Percentiles rank a stretch among this genome's conserved stretches.
These are phyloP conservation scores for Danionella dracula DNA, from an alignment of 2,797 vertebrate species.

Conservation along the genomic window DNA sequence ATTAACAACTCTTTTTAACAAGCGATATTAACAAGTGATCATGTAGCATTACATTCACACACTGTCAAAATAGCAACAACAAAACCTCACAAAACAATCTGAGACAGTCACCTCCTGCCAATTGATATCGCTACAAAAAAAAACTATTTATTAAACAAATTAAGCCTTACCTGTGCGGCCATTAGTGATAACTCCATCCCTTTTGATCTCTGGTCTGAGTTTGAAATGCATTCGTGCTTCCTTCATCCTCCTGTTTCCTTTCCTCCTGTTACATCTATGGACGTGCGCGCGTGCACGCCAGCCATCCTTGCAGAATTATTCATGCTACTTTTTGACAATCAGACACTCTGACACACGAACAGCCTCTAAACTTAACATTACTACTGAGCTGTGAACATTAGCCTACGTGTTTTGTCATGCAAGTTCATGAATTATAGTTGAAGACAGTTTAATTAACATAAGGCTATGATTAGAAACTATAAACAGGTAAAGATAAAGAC, in stretches of 20 bases:
- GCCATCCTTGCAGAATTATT: conserved; percentile 23
- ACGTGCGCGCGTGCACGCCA: neutral
- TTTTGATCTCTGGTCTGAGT: neutral
- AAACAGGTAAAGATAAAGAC: neutral
- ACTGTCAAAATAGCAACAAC: no score
- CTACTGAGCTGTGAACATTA: neutral
- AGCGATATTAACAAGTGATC: no score
- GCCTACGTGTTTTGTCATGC: neutral
- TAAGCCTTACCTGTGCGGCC: conserved; percentile 42
- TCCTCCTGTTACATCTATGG: neutral
- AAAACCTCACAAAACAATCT: no score
- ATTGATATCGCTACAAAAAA: no score
- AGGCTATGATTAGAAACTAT: neutral
- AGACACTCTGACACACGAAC: conserved; percentile 10
- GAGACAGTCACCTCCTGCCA: no score
- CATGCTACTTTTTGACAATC: conserved; percentile 34
- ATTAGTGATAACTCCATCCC: conserved; percentile 44
- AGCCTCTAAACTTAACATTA: neutral
- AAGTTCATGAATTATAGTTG: neutral
- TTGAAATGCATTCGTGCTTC: neutral
- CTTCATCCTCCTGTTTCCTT: neutral
- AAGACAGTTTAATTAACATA: neutral
- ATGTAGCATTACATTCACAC: no score
- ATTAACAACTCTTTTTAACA: no score
- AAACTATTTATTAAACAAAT: no score